These are phyloP conservation scores for Dinomys branickii DNA, from an alignment of 2,113 vertebrate species.

Conservation along the genomic window DNA sequence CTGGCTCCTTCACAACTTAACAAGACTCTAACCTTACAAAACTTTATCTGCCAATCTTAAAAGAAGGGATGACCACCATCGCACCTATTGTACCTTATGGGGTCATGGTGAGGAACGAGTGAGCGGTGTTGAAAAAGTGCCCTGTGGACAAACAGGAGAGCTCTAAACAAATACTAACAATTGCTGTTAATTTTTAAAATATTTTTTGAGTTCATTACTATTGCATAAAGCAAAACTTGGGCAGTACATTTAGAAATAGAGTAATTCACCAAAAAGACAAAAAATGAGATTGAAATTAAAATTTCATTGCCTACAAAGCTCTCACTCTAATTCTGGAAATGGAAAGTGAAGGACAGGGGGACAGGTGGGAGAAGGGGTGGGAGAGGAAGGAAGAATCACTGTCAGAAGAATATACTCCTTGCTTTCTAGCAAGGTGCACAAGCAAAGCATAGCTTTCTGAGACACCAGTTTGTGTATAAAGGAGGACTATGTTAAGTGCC, in stretches of 20 bases:
- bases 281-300: neutral
- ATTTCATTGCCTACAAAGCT: neutral
- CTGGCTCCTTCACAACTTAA: neutral
- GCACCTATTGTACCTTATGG: neutral
- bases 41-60: neutral
- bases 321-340: neutral
- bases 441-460: neutral
- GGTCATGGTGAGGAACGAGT: neutral
- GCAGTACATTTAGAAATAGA: slow-evolving; percentile 36
- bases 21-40: neutral
- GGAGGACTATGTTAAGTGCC: neutral
- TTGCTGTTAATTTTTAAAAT: neutral
- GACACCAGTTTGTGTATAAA: neutral
- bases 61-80: neutral
- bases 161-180: neutral
- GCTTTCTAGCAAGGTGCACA: neutral
- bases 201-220: neutral
- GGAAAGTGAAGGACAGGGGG: neutral
- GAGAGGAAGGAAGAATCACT: too few species aligned
- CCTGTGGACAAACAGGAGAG: neutral
- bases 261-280: neutral
- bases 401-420: neutral
- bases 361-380: neutral
- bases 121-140: neutral
- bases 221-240: neutral